phyloP scores from a whole-genome alignment of 2,113 vertebrate genomes.

The Geothlypis trichas region DNA sequence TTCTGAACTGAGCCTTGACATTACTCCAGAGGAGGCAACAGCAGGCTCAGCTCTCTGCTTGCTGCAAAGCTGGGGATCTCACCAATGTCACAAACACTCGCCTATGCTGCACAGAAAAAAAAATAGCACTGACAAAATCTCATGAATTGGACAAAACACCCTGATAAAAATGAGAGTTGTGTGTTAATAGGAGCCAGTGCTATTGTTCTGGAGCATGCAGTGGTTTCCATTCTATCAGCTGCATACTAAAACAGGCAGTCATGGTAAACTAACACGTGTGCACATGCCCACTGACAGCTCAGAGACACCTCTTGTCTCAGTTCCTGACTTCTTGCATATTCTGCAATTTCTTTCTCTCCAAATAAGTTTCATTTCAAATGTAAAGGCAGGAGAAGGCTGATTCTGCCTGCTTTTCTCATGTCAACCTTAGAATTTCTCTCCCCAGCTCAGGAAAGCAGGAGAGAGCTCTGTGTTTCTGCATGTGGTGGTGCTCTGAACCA shows the following conservation, averaged over 20 bases:
- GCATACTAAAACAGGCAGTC: neutral
- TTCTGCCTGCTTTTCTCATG: neutral
- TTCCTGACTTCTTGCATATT: neutral
- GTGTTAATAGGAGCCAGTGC: neutral
- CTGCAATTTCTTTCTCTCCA: neutral
- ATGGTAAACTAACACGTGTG: neutral
- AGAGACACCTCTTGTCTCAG: neutral
- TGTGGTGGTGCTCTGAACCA: neutral
- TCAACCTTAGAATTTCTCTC: neutral
- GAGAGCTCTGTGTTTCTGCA: neutral
- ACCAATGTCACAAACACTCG: neutral
- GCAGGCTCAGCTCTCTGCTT: neutral
- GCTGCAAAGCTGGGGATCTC: neutral
- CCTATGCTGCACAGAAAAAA: neutral
- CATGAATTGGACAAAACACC: neutral
- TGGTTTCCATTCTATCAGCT: neutral
- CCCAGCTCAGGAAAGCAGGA: neutral
- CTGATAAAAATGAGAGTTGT: neutral
- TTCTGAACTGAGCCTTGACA: neutral
- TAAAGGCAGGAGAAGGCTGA: neutral
- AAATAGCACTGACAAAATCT: neutral
- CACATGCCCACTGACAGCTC: neutral
- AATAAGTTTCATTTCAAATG: neutral
- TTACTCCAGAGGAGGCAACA: neutral
- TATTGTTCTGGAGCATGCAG: neutral